Conservation (phyloP, 2,113 vertebrate genomes). For the Zosterops borbonicus region DNA sequence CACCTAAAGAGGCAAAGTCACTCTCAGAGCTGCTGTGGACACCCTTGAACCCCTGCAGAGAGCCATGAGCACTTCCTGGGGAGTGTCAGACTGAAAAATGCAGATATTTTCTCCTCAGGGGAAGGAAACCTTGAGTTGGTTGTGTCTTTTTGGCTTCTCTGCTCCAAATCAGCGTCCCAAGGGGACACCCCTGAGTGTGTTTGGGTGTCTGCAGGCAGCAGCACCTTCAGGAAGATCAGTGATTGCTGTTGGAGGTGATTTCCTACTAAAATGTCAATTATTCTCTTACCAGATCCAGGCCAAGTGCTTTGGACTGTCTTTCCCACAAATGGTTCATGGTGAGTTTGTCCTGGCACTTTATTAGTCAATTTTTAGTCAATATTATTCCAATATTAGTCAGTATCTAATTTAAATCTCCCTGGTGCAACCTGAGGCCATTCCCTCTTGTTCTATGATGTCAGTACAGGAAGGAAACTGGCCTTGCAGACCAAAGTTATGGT, state of each 20-base stretch:
- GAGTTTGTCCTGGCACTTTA: neutral
- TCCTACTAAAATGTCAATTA: neutral
- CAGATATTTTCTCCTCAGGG: neutral
- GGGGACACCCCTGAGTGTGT: neutral
- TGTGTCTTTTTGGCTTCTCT: neutral
- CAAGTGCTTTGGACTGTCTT: slow-evolving; percentile 53
- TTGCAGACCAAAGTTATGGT: neutral
- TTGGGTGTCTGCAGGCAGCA: fast-evolving
- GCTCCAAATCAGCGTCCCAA: neutral
- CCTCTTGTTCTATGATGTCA: fast-evolving
- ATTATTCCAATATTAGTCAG: too few species aligned
- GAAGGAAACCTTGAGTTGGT: neutral
- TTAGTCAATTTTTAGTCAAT: neutral
- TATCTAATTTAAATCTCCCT: neutral
- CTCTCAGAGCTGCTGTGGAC: neutral
- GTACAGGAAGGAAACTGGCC: neutral
- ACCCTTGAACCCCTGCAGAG: neutral
- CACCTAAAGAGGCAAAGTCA: neutral
- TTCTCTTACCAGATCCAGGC: slow-evolving; percentile 47
- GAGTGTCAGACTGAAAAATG: neutral
- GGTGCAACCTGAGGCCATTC: neutral
- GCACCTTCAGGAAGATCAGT: neutral
- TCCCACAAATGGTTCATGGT: slow-evolving; percentile 68
- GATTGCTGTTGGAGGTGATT: neutral
- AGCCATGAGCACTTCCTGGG: neutral